These are phyloP conservation scores for Litoditis marina DNA, from an alignment of 2,888 invertebrate genomes.

Conservation along the genomic window DNA sequence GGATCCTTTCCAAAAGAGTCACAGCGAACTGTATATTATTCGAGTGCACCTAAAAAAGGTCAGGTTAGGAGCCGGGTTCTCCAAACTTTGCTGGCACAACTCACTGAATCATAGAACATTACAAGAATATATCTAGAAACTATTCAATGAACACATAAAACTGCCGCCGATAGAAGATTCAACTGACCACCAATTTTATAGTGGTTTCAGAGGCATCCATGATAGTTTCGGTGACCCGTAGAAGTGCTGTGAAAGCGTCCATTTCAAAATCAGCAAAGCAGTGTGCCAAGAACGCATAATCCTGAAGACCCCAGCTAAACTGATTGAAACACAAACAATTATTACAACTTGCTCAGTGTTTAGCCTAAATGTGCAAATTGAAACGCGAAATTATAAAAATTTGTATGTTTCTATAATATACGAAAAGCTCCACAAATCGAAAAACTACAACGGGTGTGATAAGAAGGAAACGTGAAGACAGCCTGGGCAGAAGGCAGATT, in stretches of 20 bases:
- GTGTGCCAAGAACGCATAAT: conserved; percentile 32
- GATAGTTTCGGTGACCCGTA: conserved; percentile 19
- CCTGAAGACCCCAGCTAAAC: conserved; percentile 1
- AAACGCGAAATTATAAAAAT: too few species aligned
- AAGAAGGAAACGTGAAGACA: too few species aligned
- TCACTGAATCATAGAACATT: neutral
- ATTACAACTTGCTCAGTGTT: too few species aligned
- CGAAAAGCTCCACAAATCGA: too few species aligned
- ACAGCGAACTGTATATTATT: conserved; percentile 31
- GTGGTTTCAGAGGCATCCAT: conserved; percentile 16
- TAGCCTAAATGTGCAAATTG: too few species aligned
- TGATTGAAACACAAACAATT: too few species aligned
- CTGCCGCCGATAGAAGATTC: too few species aligned
- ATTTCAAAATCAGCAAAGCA: conserved; percentile 24
- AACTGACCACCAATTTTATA: conserved; percentile 11
- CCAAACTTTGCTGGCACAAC: too few species aligned
- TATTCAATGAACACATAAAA: neutral
- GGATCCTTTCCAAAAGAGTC: conserved; percentile 22
- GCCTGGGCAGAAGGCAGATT: too few species aligned
- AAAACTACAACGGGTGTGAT: too few species aligned
- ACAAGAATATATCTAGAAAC: neutral
- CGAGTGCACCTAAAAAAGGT: conserved; percentile 24
- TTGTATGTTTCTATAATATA: too few species aligned
- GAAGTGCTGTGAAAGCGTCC: conserved; percentile 14
- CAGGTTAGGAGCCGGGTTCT: too few species aligned